Conservation (phyloP, 2,888 invertebrate species). For the Macaria notata region DNA sequence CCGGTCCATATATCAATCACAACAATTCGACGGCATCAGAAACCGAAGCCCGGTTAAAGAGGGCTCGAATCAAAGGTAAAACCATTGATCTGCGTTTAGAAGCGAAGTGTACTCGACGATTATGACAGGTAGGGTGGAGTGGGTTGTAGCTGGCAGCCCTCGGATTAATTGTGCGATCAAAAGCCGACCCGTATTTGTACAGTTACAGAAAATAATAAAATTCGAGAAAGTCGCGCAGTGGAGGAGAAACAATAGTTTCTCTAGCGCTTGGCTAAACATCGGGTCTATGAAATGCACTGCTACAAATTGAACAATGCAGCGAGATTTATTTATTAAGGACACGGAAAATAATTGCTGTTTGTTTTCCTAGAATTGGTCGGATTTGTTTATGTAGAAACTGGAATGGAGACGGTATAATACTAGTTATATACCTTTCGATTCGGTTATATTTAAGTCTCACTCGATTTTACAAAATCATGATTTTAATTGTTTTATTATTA, state of each 20-base stretch:
- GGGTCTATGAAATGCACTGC: too few relatives aligned
- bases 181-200: conserved; percentile 32
- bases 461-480: too few relatives aligned
- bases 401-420: too few relatives aligned
- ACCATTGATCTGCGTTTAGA: conserved; percentile 37
- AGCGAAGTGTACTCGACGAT: conserved; percentile 39
- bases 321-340: too few relatives aligned
- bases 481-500: too few relatives aligned
- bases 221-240: conserved; percentile 25
- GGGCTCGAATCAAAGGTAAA: conserved; percentile 36
- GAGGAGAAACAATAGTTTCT: background rate
- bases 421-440: too few relatives aligned
- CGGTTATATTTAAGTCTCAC: too few relatives aligned
- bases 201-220: conserved; percentile 37
- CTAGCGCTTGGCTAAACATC: too few relatives aligned
- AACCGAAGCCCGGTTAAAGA: conserved; percentile 35
- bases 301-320: too few relatives aligned
- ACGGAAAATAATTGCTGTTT: too few relatives aligned
- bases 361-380: too few relatives aligned
- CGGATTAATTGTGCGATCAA: conserved; percentile 38
- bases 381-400: too few relatives aligned
- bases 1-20: background rate
- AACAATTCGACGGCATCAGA: conserved; percentile 33
- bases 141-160: conserved; percentile 33
- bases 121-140: conserved; percentile 31